Conservation (phyloP, 2,797 vertebrate genomes). For the Macroramphosus scolopax region DNA sequence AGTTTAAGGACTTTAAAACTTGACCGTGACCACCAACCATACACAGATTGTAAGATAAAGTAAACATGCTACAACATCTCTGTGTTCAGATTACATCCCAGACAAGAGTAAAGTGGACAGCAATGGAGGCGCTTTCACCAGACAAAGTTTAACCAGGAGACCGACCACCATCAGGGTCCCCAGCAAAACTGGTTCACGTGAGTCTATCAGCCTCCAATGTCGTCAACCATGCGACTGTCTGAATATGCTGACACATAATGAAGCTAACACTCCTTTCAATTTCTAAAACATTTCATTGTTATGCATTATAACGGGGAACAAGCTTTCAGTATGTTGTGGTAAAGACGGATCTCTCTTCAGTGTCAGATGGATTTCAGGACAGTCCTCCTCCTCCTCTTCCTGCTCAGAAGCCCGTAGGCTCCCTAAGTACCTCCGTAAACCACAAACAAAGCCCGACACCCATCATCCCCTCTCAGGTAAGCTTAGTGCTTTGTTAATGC, state of each 20-base stretch:
- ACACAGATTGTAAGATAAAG: too few relatives aligned
- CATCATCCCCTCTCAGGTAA: slow-evolving; percentile 38
- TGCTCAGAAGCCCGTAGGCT: slow-evolving; percentile 84
- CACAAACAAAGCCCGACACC: slow-evolving; percentile 32
- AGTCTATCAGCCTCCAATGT: slow-evolving; percentile 29
- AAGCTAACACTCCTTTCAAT: too few relatives aligned
- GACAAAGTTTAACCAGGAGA: slow-evolving; percentile 72
- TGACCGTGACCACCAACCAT: not conserved
- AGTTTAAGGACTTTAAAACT: not conserved
- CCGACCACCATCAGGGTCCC: slow-evolving; percentile 94
- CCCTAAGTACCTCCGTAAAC: slow-evolving; percentile 46
- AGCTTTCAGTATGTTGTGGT: not conserved
- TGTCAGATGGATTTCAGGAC: slow-evolving; percentile 73
- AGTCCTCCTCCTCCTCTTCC: slow-evolving; percentile 85
- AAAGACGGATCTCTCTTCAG: slow-evolving; percentile 55
- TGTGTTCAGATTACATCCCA: slow-evolving; percentile 54
- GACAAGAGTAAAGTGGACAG: slow-evolving; percentile 64
- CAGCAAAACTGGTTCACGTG: slow-evolving; percentile 77
- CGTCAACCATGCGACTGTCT: not conserved
- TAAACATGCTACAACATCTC: slow-evolving; percentile 8
- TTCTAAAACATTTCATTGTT: too few relatives aligned
- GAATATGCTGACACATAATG: not conserved
- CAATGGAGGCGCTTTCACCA: slow-evolving; percentile 41
- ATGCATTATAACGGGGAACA: too few relatives aligned
- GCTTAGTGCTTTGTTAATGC: not conserved